Evolutionary conservation across 92 coral and sea anemone genomes (phyloP).

Genomic region (Palythoa heliodiscus): DNA sequence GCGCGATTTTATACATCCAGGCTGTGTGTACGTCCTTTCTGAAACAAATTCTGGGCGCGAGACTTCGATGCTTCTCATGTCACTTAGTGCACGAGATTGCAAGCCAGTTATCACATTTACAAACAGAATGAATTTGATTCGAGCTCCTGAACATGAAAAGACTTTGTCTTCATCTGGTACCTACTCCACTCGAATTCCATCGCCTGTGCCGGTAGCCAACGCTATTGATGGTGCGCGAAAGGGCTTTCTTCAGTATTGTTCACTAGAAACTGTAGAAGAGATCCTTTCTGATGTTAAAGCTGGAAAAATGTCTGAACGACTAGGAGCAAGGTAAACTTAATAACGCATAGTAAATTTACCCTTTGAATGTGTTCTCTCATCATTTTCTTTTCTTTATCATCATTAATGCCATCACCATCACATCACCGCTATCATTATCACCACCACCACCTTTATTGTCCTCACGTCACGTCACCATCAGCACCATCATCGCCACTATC

Average conservation of each 20-base stretch:
- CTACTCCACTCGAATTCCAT: background rate
- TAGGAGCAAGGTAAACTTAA: background rate
- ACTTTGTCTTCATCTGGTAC: background rate
- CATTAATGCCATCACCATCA: too few relatives aligned
- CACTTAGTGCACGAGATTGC: slow-evolving; percentile 20
- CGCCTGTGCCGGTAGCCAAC: background rate
- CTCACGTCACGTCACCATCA: too few relatives aligned
- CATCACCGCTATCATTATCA: too few relatives aligned
- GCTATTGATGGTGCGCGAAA: background rate
- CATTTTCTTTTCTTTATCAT: too few relatives aligned
- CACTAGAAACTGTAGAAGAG: slow-evolving; percentile 18
- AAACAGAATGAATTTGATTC: slow-evolving; percentile 44
- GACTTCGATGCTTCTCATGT: slow-evolving; percentile 48
- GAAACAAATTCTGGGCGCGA: slow-evolving; percentile 47
- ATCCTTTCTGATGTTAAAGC: background rate
- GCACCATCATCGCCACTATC: too few relatives aligned
- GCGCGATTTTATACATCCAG: slow-evolving; percentile 67
- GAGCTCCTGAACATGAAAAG: slow-evolving; percentile 42
- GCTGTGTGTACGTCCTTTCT: slow-evolving; percentile 69
- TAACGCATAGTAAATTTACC: background rate
- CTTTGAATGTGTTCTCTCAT: background rate
- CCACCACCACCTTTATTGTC: too few relatives aligned
- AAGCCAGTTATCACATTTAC: slow-evolving; percentile 49
- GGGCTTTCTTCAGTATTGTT: background rate
- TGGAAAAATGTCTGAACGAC: background rate